Evolutionary conservation across 2,113 vertebrate genomes (phyloP), one percentile per base, ranked within the genome.

Genomic region (Alectura lathami): DNA sequence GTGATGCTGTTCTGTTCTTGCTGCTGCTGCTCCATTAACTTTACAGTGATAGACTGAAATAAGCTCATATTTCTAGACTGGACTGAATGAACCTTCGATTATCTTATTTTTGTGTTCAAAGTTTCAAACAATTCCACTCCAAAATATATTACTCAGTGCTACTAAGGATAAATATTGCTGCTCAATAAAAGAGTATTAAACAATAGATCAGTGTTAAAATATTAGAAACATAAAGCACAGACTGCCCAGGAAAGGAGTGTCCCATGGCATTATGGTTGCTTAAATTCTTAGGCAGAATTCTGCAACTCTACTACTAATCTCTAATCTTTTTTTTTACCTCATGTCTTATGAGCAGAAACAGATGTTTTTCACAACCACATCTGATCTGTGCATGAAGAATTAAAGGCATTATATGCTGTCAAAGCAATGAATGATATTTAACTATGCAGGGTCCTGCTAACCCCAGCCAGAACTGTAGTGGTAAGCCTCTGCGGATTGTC

Each of bases 361-460:
- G 88, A 91, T 96, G 91, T 91, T 95, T 82, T 89, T 48, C 68
- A 47, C 48, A 45, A 60, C n/a, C 48, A 68, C 79, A 86, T 84
- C 82, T 90, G 91, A 97, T 84, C 56, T 86, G 36, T 81, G 51
- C 80, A 80, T 91, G 82, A 94, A 91, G 80, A 90, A 83, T 78
- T 93, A 78, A 81, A 29, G 36, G 43, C 47, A 72, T 90, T 88
- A 54, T 51, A 54, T 89, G 56, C 45, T 78, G 64, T 94, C 85
- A 96, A 78, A 89, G 17, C 64, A 91, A 60, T 84, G 76, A 84
- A 34, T 82, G 73, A 40, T 88, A 94, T 53, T 93, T 93, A 86
- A 84, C 90, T 36, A 82, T 60, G 30, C 26, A 91, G 85, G 57
- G 60, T 88, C 64, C 60, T 90, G 40, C 86, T 86, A 88, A 68